Conservation (phyloP, 2,113 vertebrate species). For the Genyomyrus donnyi region DNA sequence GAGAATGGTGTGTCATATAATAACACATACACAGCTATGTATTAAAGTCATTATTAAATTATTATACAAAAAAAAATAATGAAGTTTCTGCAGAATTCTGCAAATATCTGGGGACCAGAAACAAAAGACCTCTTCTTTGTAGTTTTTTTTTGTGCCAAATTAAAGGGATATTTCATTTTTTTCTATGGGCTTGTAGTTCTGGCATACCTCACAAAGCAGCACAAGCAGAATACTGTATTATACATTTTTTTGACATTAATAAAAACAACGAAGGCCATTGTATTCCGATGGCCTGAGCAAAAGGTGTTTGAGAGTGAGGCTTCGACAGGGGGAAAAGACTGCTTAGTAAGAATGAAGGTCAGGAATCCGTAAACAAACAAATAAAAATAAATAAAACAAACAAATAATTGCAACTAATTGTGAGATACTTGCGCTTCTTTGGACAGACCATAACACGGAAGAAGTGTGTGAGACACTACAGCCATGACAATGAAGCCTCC, state of each 20-base stretch:
- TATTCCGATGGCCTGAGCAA: neutral
- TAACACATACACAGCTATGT: neutral
- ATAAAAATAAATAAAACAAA: slow-evolving; percentile 6
- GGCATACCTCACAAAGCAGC: neutral
- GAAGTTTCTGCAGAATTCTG: neutral
- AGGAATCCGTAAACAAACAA: neutral
- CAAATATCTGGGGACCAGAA: neutral
- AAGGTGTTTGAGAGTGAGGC: neutral
- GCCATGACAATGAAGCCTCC: neutral
- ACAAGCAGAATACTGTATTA: neutral
- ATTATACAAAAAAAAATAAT: neutral
- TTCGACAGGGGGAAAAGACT: neutral
- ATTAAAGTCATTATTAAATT: neutral
- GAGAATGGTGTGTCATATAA: neutral
- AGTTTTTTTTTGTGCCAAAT: neutral
- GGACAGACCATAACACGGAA: neutral
- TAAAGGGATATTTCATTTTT: neutral
- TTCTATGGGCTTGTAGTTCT: neutral
- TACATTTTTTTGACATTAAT: neutral
- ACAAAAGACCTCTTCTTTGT: neutral
- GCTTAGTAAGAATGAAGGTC: neutral
- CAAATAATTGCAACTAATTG: neutral
- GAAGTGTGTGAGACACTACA: neutral
- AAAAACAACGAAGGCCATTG: neutral
- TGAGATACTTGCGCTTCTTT: neutral